Evolutionary conservation across 2,113 vertebrate species (phyloP), one percentile per base, ranked within the genome.

Genomic region (Brachirus orientalis): DNA sequence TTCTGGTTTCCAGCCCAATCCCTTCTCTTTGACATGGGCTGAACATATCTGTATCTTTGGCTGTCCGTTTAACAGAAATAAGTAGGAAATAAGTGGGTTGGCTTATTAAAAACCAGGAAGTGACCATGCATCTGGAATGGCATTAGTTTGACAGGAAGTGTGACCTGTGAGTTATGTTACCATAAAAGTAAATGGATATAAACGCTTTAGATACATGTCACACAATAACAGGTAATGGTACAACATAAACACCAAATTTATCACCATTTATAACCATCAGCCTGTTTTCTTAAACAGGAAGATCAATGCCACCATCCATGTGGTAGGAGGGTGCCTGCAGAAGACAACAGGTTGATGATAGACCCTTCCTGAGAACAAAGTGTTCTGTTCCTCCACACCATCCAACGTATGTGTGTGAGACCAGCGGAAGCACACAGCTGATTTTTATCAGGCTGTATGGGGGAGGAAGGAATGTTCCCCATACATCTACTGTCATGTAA

Each of bases 381-480:
- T 67, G 76, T 85, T 75, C 79, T 56, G 68, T 79, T 89, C 72
- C 67, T 72, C 67, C 35, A 56, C 61, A 67, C 37, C 67, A 52
- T 75, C 51, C 51, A 61, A 44, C 77, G 54, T 46, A 35, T 68
- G 56, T 61, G 56, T 44, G 43, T 13, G 63, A 75, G 68, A 64
- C 35, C 20, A 43, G 46, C 14, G 47, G 72, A 86, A 81, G 65
- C 60, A 11, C 69, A 68, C 48, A 10, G 69, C 16, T 62, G 85
- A 84, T 80, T 35, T 67, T 55, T 70, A 88, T 88, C 84, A 72
- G 10, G 58, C 41, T 38, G 58, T n/a, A 22, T 44, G 0, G 1
- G 37, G 38, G n/a, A 40, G n/a, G 62, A 64, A 47, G 69, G 73
- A 83, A 85, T 83, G 84, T 60, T 60, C 44, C 45, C 64, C 71